phyloP scores from a whole-genome alignment of 2,888 invertebrate genomes.

The Thelaira solivaga region DNA sequence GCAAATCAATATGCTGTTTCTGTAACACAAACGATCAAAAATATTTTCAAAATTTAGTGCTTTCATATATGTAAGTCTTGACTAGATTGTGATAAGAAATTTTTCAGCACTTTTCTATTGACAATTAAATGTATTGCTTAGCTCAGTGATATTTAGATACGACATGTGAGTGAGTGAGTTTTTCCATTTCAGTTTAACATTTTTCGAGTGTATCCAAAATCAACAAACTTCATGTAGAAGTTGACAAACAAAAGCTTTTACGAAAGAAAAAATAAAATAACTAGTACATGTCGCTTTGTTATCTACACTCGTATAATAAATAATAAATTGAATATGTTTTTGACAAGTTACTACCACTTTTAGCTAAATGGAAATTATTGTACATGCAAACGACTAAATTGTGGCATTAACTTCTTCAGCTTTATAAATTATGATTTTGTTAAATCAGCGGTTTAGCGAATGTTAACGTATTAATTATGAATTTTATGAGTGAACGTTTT shows the following conservation, averaged over 20 bases:
- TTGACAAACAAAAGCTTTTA: background rate
- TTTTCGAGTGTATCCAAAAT: background rate
- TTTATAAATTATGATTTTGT: slow-evolving; percentile 37
- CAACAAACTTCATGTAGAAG: background rate
- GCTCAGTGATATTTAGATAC: no score
- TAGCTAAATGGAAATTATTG: background rate
- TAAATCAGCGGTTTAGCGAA: slow-evolving; percentile 50
- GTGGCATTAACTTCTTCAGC: slow-evolving; percentile 1
- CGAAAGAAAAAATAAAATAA: background rate
- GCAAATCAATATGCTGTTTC: no score
- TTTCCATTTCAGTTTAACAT: no score
- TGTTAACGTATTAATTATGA: slow-evolving; percentile 53
- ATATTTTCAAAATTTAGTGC: no score
- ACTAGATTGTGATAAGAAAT: no score
- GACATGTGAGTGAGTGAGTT: no score
- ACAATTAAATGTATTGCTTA: no score
- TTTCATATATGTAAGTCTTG: no score
- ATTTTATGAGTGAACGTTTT: slow-evolving; percentile 2
- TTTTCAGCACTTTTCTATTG: no score
- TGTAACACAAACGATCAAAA: no score
- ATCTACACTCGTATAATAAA: no score
- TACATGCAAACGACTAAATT: background rate
- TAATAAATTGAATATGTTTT: slow-evolving; percentile 35
- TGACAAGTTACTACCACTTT: slow-evolving; percentile 38
- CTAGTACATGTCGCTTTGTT: no score